Evolutionary conservation across 1,140 invertebrate species (phyloP), one percentile per base, ranked within the genome.

Genomic region (Bombus polaris): DNA sequence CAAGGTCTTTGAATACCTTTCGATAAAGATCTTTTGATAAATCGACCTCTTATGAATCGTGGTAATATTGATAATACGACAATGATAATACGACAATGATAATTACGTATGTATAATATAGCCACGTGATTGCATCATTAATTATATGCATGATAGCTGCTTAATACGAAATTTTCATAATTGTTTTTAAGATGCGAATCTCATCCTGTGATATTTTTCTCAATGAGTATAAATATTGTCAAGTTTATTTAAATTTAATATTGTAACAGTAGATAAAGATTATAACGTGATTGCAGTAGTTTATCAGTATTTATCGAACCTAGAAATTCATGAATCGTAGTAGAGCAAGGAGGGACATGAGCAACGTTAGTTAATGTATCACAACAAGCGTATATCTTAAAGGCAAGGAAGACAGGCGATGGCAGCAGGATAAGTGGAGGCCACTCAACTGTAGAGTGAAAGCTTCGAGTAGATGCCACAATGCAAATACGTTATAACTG

Each of bases 21-120:
- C 18, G 75, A 79, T 85, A 75, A 74, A 47, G 44, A 74, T 85
- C 57, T 18, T 18, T 37, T 66, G 44, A 81, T 81, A 74, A 81
- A 47, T 25, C 6, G 1, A n/a, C 35, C 18, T 32, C n/a, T 68
- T 57, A 75, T 74, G 44, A 39, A 81, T 81, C 37, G 13, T 37
- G 73, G 59, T 81, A 74, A 81, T 53, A 74, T 85, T 72, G n/a
- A n/a, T n/a, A n/a, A n/a, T n/a, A n/a, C n/a, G n/a, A n/a, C 42
- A 37, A 47, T 81, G 59, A 57, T 85, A 85, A 47, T 39, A 39
- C 9, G 15, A 42, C 37, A 65, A 73, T 70, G 15, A 32, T 78
- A n/a, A 85, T 65, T 65, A 57, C 8, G 28, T 37, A 25, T 18
- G 4, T 42, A 39, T 6, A 25, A 18, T 25, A 18, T n/a, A 72